These are phyloP conservation scores for Eretmocerus hayati DNA, from an alignment of 2,888 invertebrate genomes.

Conservation along the genomic window DNA sequence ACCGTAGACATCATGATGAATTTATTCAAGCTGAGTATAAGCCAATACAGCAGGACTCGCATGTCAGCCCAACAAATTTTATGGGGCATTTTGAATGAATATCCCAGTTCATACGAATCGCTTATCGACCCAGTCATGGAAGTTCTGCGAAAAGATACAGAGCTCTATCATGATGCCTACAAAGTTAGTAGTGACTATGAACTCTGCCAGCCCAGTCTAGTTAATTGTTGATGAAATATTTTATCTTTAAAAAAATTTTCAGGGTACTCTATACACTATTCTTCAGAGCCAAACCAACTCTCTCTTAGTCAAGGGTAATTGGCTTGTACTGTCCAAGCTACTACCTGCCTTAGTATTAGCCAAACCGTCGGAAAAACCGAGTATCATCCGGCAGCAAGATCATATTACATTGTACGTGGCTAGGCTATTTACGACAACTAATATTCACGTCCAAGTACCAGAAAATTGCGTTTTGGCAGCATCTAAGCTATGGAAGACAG, in stretches of 20 bases:
- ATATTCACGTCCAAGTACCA: conserved; percentile 53
- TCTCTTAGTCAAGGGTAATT: conserved; percentile 65
- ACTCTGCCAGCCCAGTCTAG: too few species aligned
- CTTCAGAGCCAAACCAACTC: conserved; percentile 43
- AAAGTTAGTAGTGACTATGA: conserved; percentile 47
- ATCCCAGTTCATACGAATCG: conserved; percentile 63
- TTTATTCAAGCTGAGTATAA: conserved; percentile 57
- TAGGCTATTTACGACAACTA: conserved; percentile 53
- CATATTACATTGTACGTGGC: conserved; percentile 52
- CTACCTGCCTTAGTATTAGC: conserved; percentile 76
- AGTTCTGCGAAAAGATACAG: conserved; percentile 56
- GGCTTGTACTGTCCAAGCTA: conserved; percentile 62
- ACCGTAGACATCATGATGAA: conserved; percentile 57
- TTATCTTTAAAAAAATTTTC: conserved; percentile 5
- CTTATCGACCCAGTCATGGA: conserved; percentile 58
- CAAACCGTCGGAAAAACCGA: conserved; percentile 78
- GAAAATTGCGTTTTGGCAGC: conserved; percentile 52
- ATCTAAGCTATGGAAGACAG: conserved; percentile 44
- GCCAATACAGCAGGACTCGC: conserved; percentile 64
- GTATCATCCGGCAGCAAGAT: conserved; percentile 59
- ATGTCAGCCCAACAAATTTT: conserved; percentile 61
- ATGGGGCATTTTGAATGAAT: conserved; percentile 56
- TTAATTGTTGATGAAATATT: background rate
- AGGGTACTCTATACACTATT: conserved; percentile 74
- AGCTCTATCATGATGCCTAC: conserved; percentile 60